These are phyloP conservation scores for Norana najaformis DNA, from an alignment of 2,888 invertebrate genomes.

Conservation along the genomic window DNA sequence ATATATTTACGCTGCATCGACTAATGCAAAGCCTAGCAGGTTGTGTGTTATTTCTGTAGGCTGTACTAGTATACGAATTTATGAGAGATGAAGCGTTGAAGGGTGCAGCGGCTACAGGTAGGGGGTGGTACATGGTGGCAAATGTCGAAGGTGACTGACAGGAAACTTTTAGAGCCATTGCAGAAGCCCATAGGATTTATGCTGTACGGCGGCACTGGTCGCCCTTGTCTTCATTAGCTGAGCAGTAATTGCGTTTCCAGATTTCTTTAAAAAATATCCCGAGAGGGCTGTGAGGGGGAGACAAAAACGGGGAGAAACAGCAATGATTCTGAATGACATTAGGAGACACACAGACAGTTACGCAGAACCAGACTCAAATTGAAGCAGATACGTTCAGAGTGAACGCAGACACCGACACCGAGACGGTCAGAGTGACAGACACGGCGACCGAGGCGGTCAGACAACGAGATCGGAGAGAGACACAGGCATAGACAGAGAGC, in stretches of 20 bases:
- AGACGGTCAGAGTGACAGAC: not conserved
- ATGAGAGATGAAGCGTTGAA: not conserved
- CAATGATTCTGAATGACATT: not conserved
- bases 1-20: not conserved
- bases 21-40: not conserved
- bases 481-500: not conserved
- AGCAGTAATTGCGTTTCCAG: not conserved
- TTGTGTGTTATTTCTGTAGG: not conserved
- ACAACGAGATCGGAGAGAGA: too few relatives aligned
- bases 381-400: not conserved
- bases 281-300: not conserved
- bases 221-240: not conserved
- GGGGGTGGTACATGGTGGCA: not conserved
- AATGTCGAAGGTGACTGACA: not conserved
- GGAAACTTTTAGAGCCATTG: not conserved
- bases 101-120: not conserved
- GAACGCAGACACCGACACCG: not conserved
- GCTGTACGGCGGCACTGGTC: too few relatives aligned
- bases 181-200: not conserved
- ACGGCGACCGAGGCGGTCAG: not conserved
- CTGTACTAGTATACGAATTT: slow-evolving; percentile 1
- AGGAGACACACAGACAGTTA: not conserved
- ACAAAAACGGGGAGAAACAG: not conserved
- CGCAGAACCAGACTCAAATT: not conserved
- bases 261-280: not conserved